A percentile compares a stretch with the other conserved stretches of the same genome.
Conservation (phyloP, 2,797 vertebrate genomes). For the Zalophus californianus region DNA sequence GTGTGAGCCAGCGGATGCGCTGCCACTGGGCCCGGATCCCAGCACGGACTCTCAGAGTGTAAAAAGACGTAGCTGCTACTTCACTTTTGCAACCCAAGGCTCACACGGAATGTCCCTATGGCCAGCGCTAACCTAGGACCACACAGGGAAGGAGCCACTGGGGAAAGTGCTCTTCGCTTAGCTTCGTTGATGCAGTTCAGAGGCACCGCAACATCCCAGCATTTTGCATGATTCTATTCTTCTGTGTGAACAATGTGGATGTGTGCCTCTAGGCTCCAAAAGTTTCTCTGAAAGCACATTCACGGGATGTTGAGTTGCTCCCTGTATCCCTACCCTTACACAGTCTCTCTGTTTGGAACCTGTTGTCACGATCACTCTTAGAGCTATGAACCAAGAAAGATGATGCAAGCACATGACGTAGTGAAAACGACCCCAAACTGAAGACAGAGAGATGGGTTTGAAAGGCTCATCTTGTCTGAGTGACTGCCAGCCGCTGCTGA, state of each 20-base stretch:
- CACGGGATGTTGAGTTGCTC: neutral
- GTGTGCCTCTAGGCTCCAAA: neutral
- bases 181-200: neutral
- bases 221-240: neutral
- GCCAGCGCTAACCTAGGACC: neutral
- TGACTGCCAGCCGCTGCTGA: neutral
- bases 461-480: neutral
- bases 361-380: neutral
- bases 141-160: neutral
- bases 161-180: neutral
- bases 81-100: neutral
- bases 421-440: neutral
- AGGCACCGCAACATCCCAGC: fast-evolving
- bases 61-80: neutral
- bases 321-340: neutral
- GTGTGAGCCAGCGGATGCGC: fast-evolving
- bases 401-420: neutral
- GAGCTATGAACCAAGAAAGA: neutral
- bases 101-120: neutral
- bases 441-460: neutral
- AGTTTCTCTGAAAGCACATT: neutral
- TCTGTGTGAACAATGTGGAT: neutral
- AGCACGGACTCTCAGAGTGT: neutral
- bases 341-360: too few relatives aligned
- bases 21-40: neutral